Evolutionary conservation across 2,888 invertebrate species (phyloP).

Genomic region (Pandemis cinnamomeana): DNA sequence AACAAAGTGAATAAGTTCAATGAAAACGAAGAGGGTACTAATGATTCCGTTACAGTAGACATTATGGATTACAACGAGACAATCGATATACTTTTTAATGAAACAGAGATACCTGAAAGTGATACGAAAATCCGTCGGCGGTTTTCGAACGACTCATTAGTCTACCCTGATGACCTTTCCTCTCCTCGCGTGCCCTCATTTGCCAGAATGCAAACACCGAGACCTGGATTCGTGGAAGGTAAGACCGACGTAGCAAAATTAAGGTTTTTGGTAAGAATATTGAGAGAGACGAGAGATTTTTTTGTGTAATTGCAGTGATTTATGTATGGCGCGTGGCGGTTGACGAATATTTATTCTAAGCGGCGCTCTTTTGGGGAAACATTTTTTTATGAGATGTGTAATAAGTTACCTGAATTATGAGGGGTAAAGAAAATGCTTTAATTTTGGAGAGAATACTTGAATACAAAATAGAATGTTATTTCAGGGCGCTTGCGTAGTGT

Average conservation of each 20-base stretch:
- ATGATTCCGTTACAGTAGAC: conserved; percentile 29
- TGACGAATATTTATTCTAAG: conserved; percentile 30
- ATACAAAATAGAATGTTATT: neutral
- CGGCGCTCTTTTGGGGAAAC: neutral
- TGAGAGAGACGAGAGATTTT: conserved; percentile 1
- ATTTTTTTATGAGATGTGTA: conserved; percentile 3
- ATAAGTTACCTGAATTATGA: conserved; percentile 9
- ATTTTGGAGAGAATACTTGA: neutral
- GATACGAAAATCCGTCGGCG: conserved; percentile 39
- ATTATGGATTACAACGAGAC: conserved; percentile 44
- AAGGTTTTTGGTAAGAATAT: conserved; percentile 23
- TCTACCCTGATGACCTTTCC: conserved; percentile 47
- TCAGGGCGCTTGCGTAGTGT: neutral
- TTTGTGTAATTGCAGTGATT: conserved; percentile 27
- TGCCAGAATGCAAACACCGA: conserved; percentile 53
- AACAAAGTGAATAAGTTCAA: conserved; percentile 55
- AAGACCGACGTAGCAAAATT: conserved; percentile 48
- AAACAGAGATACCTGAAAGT: conserved; percentile 38
- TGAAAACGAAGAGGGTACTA: conserved; percentile 40
- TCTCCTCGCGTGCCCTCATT: conserved; percentile 55
- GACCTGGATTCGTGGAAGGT: conserved; percentile 59
- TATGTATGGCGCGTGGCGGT: conserved; percentile 13
- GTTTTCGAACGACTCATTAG: conserved; percentile 56
- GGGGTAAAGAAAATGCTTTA: conserved; percentile 1
- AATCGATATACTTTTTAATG: conserved; percentile 40